Base-by-base conservation (phyloP, 1,140 invertebrate genomes). In the Watersipora subatra region DNA sequence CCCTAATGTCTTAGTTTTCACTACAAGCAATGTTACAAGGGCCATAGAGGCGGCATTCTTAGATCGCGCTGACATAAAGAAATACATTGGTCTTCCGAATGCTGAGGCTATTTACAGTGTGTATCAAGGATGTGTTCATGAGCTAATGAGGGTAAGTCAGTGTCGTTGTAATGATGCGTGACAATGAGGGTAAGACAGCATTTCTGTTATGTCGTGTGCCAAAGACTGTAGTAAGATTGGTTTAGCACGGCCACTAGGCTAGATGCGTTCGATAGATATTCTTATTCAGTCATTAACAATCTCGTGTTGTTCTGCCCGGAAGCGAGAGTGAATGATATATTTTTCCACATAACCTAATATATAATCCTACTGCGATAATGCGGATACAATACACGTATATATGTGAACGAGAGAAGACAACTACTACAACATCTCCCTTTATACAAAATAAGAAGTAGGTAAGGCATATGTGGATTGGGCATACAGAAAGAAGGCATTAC, bases 31-130 rank as follows among this genome's bases (percentile, higher is more conserved):
- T 81, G 85, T 98, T 68, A 92, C 91, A 0, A 86, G 87, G 62
- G 87, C 90, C 22, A 92, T 99, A 69, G 96, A 99, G 81, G 75
- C 89, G 30, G 96, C 96, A 0, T 98, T 99, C 81, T 84, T 97
- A 3, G 95, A 99, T 81, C 84, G 96, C 67, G 92, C 93, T 24
- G 96, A 98, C 81, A 87, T 99, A 63, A 93, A 92, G 76, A 86
- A 91, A 71, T 91, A 85, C 73, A 89, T 98, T 66, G 92, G 90
- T 1, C 83, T 85, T 57, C 93, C 94, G 0, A 86, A 86, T 20
- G 74, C 82, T 34, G 72, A 82, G 34, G 91, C 91, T 3, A 89
- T 94, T 63, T 89, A 87, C 71, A 85, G 87, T 71, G 94, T 97
- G 73, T 91, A 88, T 74, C 72, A 77, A 57, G 85, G 87, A 0